A percentile compares a stretch with the other conserved stretches of the same genome.
Evolutionary conservation across 2,888 invertebrate species (phyloP).

Genomic region (Helleia helle): DNA sequence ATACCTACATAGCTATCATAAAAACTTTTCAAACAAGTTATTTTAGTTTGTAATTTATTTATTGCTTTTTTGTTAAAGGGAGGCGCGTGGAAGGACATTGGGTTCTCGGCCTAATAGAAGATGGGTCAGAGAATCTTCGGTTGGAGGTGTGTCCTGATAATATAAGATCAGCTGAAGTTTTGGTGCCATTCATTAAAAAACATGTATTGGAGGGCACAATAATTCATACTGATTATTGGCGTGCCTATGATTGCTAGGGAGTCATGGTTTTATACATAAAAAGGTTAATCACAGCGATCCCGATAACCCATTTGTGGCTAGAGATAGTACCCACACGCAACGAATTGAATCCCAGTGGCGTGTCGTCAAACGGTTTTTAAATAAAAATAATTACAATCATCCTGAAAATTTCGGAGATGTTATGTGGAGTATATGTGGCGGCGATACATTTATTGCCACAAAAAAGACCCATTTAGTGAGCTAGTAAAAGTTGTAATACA

Average conservation of each 20-base stretch:
- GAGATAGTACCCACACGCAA: constrained; percentile 18
- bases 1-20: no score
- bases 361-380: not conserved
- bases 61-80: no score
- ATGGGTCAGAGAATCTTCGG: not conserved
- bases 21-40: no score
- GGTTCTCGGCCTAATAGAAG: constrained; percentile 19
- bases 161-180: constrained; percentile 13
- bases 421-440: not conserved
- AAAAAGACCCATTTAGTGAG: no score
- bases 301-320: constrained; percentile 14
- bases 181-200: constrained; percentile 20
- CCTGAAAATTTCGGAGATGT: not conserved
- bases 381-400: no score
- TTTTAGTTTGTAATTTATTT: no score
- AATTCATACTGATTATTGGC: constrained; percentile 21
- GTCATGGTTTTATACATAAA: constrained; percentile 18
- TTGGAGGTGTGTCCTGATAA: constrained; percentile 9
- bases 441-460: no score
- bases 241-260: constrained; percentile 15
- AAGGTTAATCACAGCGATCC: constrained; percentile 20
- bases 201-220: constrained; percentile 19
- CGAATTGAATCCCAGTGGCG: constrained; percentile 18
- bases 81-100: constrained; percentile 17
- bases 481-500: no score